Base-by-base conservation (phyloP, 2,797 vertebrate genomes). In the Gouania willdenowi region DNA sequence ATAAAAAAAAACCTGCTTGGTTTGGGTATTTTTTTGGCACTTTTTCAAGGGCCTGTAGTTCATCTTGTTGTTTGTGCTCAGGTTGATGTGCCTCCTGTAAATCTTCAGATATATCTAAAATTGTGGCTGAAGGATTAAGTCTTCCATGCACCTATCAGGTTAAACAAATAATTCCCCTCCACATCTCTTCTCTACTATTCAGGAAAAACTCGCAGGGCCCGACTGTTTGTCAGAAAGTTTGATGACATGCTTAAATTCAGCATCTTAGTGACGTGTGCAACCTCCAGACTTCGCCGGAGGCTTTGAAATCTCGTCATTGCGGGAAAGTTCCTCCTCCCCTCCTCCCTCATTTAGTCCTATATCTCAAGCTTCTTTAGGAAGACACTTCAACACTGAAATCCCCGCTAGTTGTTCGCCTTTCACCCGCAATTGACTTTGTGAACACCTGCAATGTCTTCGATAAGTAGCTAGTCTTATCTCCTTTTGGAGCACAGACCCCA, bases 401-500 rank as follows among this genome's bases (percentile, higher is more conserved):
- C 77, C 29, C 47, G 45, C 64, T 46, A 64, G 66, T 68, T 60
- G 73, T 71, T 74, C 34, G 54, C 59, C 56, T 71, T 77, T 77
- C 57, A 74, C 59, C 66, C 44, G 23, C 75, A 71, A 67, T 66
- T 77, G 71, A 81, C 80, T 80, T 67, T 71, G 50, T 29, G 45
- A 83, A 79, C 68, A 83, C 77, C 74, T 83, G 75, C 74, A 79
- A 77, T 51, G 74, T 74, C 71, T 66, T 74, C 16, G 71, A 84
- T 83, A 82, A 83, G 79, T 83, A 62, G 67, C 68, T 54, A 17
- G 51, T 71, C 75, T 83, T 83, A 83, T 82, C 75, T 83, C 32
- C 65, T 70, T 47, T 37, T 41, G 51, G 50, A 71, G 58, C 66
- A 67, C 66, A 75, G 77, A 71, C 75, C 74, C 66, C 63, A 72